phyloP scores from a whole-genome alignment of 2,113 vertebrate genomes.

The Platycercus adscitus region DNA sequence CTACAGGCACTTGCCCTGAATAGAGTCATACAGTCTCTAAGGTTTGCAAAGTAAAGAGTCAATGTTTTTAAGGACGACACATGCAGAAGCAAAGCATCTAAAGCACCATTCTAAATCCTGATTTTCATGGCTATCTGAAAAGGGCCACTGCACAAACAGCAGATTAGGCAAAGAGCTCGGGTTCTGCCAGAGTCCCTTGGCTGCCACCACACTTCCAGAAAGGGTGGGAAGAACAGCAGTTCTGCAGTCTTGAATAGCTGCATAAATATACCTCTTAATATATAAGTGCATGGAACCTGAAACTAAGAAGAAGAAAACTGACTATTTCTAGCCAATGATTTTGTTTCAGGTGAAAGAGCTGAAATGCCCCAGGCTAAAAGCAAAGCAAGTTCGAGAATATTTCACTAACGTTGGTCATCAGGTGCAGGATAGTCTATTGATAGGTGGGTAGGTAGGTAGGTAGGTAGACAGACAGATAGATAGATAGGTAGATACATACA shows the following conservation, averaged over 20 bases:
- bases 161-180: neutral
- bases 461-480: no score
- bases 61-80: neutral
- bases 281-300: neutral
- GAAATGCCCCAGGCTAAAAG: neutral
- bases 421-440: neutral
- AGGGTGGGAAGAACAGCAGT: neutral
- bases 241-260: neutral
- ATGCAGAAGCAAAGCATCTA: neutral
- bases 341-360: neutral
- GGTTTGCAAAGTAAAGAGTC: neutral
- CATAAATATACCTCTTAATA: neutral
- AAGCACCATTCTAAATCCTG: neutral
- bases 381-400: neutral
- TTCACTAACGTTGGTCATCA: neutral
- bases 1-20: neutral
- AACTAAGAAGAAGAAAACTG: neutral
- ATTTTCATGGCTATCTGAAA: neutral
- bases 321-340: neutral
- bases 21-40: accelerated
- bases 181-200: neutral
- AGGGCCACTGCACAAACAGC: neutral
- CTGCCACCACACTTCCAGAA: neutral
- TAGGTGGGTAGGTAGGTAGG: neutral
- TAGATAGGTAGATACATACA: no score